phyloP scores from a whole-genome alignment of 2,888 invertebrate genomes.

The Chymomyza fuscimana region DNA sequence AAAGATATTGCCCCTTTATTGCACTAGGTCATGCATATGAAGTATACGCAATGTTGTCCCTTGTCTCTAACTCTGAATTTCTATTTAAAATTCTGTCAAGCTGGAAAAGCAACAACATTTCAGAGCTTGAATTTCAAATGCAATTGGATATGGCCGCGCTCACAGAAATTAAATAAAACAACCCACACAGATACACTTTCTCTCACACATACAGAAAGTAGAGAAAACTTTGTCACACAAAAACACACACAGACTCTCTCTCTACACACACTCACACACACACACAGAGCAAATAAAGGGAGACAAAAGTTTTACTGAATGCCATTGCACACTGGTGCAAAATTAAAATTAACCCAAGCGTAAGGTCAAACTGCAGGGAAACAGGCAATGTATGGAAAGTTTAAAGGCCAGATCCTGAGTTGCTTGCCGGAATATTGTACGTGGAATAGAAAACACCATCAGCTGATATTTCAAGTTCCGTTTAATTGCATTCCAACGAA shows the following conservation, averaged over 20 bases:
- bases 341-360: slow-evolving; percentile 1
- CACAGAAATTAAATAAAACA: slow-evolving; percentile 54
- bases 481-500: slow-evolving; percentile 47
- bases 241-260: not conserved
- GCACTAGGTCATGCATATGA: not conserved
- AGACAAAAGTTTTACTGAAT: slow-evolving; percentile 4
- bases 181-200: not conserved
- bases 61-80: not conserved
- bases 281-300: not conserved
- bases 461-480: slow-evolving; percentile 30
- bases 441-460: slow-evolving; percentile 25
- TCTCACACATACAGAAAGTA: not conserved
- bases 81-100: not conserved
- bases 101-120: not conserved
- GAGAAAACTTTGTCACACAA: not conserved
- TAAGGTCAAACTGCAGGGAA: not conserved
- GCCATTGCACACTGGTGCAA: slow-evolving; percentile 2
- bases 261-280: not conserved
- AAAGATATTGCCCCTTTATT: not conserved
- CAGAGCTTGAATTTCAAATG: slow-evolving; percentile 37
- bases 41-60: not conserved
- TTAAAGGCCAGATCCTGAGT: slow-evolving; percentile 20
- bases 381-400: not conserved
- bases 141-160: slow-evolving; percentile 48
- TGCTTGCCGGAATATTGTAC: slow-evolving; percentile 18